phyloP scores from a whole-genome alignment of 2,797 vertebrate species.

The Pristis pectinata region DNA sequence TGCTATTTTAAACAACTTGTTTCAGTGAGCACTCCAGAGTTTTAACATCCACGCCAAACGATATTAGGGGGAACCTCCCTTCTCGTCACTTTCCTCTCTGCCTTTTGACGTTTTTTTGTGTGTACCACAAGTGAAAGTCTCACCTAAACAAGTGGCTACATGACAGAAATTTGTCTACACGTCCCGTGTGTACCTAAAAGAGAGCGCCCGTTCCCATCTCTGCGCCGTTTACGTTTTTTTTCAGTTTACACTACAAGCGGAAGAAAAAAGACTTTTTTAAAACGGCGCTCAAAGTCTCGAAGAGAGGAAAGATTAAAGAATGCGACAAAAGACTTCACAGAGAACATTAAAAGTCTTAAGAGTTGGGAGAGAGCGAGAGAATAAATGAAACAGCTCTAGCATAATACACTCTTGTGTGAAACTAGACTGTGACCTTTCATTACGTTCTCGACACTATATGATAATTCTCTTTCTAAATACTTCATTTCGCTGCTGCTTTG shows the following conservation, averaged over 20 bases:
- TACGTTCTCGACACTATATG: constrained; percentile 53
- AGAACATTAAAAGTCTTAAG: constrained; percentile 49
- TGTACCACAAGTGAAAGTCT: constrained; percentile 44
- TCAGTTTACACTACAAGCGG: neutral
- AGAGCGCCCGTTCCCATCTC: constrained; percentile 44
- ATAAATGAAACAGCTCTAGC: constrained; percentile 54
- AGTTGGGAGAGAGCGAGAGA: constrained; percentile 48
- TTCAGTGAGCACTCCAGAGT: neutral
- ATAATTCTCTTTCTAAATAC: constrained; percentile 54
- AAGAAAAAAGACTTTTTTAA: neutral
- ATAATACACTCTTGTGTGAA: constrained; percentile 53
- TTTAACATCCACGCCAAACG: neutral
- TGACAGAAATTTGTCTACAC: constrained; percentile 56
- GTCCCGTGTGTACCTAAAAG: constrained; percentile 39
- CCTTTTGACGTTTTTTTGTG: neutral
- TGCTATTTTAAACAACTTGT: constrained; percentile 36
- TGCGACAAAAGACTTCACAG: constrained; percentile 45
- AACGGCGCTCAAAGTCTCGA: neutral
- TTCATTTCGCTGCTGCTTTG: constrained; percentile 48
- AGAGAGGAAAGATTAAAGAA: neutral
- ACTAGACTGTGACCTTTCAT: constrained; percentile 54
- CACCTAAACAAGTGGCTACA: constrained; percentile 53
- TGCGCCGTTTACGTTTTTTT: too few relatives aligned
- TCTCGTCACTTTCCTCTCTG: neutral
- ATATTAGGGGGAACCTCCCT: too few relatives aligned